Percentiles rank a stretch among this genome's conserved stretches.
Evolutionary conservation across 2,113 vertebrate genomes (phyloP).

Genomic region (Machaerirhynchus nigripectus): DNA sequence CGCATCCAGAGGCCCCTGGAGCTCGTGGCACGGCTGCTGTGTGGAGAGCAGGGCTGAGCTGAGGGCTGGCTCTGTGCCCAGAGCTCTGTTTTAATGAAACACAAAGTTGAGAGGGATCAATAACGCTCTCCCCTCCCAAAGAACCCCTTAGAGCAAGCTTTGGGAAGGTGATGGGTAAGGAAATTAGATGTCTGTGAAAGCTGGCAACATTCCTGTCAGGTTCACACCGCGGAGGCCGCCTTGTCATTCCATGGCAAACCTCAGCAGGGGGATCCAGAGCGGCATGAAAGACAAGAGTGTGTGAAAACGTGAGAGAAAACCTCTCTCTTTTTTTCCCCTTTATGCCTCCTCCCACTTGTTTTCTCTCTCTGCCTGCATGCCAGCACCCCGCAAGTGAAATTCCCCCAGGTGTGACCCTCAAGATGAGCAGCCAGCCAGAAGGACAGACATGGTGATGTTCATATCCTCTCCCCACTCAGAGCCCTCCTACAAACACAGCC

Average conservation of each 20-base stretch:
- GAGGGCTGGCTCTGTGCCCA: neutral
- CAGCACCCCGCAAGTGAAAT: neutral
- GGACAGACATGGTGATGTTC: neutral
- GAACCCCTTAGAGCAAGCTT: neutral
- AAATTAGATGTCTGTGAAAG: neutral
- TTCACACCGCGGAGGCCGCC: neutral
- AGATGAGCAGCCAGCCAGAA: neutral
- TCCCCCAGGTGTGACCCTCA: neutral
- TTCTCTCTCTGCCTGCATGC: neutral
- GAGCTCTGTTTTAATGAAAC: conserved; percentile 2
- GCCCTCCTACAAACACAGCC: neutral
- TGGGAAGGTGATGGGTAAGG: neutral
- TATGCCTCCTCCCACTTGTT: too few relatives aligned
- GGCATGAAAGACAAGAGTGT: neutral
- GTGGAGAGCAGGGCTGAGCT: conserved; percentile 10
- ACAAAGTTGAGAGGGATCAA: neutral
- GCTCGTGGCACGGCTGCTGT: neutral
- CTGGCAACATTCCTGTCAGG: neutral
- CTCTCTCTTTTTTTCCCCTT: neutral
- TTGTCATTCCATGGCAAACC: neutral
- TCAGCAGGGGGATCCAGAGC: neutral
- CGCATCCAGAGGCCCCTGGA: neutral
- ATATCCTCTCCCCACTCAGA: neutral
- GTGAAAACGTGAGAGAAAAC: neutral
- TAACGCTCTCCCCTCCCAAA: neutral